Conservation (phyloP, 2,888 invertebrate genomes). For the Drosophila recens region DNA sequence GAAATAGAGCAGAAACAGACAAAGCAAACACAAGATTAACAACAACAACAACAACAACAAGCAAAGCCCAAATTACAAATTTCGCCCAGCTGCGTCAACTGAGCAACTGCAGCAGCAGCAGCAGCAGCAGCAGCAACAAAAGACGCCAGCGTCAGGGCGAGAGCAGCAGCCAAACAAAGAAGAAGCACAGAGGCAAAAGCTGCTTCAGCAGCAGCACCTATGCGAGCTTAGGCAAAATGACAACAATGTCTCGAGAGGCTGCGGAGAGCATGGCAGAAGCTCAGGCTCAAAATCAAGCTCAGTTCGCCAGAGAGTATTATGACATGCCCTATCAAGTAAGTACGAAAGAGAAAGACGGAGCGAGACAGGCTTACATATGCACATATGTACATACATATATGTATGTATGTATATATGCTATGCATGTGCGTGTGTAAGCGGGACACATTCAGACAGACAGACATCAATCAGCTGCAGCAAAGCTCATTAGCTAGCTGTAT, state of each 20-base stretch:
- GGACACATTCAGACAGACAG: conserved; percentile 12
- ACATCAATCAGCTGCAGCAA: conserved; percentile 57
- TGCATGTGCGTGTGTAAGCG: conserved; percentile 3
- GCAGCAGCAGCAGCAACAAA: conserved; percentile 1
- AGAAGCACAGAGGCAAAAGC: conserved; percentile 12
- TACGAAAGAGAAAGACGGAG: conserved; percentile 32
- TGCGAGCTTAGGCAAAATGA: conserved; percentile 60
- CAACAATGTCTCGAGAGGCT: conserved; percentile 38
- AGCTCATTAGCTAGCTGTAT: conserved; percentile 54
- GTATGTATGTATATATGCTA: not conserved
- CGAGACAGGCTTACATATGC: not conserved
- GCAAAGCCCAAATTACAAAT: conserved; percentile 30
- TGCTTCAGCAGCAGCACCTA: conserved; percentile 33
- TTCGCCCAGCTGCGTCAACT: conserved; percentile 36
- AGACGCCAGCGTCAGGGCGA: conserved; percentile 1
- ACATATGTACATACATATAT: not conserved
- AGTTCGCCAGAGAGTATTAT: conserved; percentile 56
- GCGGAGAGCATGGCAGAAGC: conserved; percentile 40
- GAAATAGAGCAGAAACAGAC: conserved; percentile 36
- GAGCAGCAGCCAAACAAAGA: conserved; percentile 19
- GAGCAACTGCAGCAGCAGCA: conserved; percentile 28
- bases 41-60: conserved; percentile 36
- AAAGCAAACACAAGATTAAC: conserved; percentile 50
- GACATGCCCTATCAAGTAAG: conserved; percentile 70
- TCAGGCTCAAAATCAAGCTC: conserved; percentile 51